Percentiles rank a stretch among this genome's conserved stretches.
Evolutionary conservation across 1,140 invertebrate genomes (phyloP).

Genomic region (Trachelipus rathkii): DNA sequence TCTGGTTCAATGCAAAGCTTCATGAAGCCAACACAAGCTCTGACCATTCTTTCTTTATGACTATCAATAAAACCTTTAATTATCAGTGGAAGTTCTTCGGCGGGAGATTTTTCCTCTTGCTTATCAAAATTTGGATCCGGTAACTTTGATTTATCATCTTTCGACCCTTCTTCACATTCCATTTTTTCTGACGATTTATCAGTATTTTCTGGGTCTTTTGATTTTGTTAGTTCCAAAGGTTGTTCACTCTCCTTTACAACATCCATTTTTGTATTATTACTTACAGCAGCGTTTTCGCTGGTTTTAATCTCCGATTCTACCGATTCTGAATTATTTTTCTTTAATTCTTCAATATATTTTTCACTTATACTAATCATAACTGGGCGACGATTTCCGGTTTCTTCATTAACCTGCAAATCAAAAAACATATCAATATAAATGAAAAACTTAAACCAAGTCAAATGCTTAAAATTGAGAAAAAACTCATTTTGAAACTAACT

Average conservation of each 20-base stretch:
- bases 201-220: slow-evolving; percentile 18
- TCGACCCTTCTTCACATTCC: slow-evolving; percentile 38
- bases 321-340: slow-evolving; percentile 28
- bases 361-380: slow-evolving; percentile 68
- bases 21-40: slow-evolving; percentile 67
- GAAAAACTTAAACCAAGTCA: too few species aligned
- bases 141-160: slow-evolving; percentile 14
- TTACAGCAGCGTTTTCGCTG: slow-evolving; percentile 14
- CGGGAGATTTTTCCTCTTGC: slow-evolving; percentile 18
- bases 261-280: slow-evolving; percentile 9
- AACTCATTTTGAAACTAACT: too few species aligned
- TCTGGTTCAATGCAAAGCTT: slow-evolving; percentile 71
- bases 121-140: slow-evolving; percentile 46
- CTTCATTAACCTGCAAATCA: slow-evolving; percentile 63
- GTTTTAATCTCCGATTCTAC: background rate
- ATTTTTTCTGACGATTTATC: slow-evolving; percentile 33
- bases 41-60: slow-evolving; percentile 37
- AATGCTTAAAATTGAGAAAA: too few species aligned
- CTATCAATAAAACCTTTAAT: slow-evolving; percentile 23
- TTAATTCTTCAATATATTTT: slow-evolving; percentile 45
- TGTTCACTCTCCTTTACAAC: background rate
- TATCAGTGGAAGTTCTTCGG: background rate
- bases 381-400: slow-evolving; percentile 74
- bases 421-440: too few species aligned
- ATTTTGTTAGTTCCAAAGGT: slow-evolving; percentile 12